Evolutionary conservation across 1,140 invertebrate genomes (phyloP).

Genomic region (Cherax destructor): DNA sequence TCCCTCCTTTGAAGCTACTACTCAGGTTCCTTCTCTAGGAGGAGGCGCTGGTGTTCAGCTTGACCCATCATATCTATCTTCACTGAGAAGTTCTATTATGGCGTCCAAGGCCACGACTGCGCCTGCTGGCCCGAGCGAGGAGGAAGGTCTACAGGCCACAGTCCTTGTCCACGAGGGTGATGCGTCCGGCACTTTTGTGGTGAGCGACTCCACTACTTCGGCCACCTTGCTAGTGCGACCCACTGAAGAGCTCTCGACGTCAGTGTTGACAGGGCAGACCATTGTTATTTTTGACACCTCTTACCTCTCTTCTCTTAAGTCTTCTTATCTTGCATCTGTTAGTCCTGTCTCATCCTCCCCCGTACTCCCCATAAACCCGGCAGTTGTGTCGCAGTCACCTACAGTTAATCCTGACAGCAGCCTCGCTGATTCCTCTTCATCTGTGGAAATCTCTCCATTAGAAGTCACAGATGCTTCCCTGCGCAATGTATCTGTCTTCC

Average conservation of each 20-base stretch:
- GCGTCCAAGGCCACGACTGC: constrained; percentile 36
- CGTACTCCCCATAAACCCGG: constrained; percentile 61
- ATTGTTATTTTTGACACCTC: constrained; percentile 63
- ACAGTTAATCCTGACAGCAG: constrained; percentile 10
- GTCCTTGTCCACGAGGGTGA: constrained; percentile 47
- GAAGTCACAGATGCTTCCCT: constrained; percentile 19
- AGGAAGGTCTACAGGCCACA: constrained; percentile 50
- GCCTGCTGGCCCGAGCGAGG: constrained; percentile 26
- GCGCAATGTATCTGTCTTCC: constrained; percentile 21
- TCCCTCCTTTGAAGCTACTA: constrained; percentile 30
- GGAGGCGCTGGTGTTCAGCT: constrained; percentile 35
- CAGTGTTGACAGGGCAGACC: constrained; percentile 52
- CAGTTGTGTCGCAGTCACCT: constrained; percentile 2
- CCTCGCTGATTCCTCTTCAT: background rate
- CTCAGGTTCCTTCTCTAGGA: constrained; percentile 13
- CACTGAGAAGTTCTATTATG: constrained; percentile 66
- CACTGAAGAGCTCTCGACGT: constrained; percentile 53
- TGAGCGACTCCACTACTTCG: constrained; percentile 56
- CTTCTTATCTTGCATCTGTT: constrained; percentile 51
- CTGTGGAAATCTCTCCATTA: constrained; percentile 24
- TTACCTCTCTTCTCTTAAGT: constrained; percentile 68
- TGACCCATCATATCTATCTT: constrained; percentile 63
- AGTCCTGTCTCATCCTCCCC: constrained; percentile 48
- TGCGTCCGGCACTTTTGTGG: constrained; percentile 54
- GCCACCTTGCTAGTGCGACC: constrained; percentile 55